Base-by-base conservation (phyloP, 2,113 vertebrate genomes). In the Thymallus thymallus region DNA sequence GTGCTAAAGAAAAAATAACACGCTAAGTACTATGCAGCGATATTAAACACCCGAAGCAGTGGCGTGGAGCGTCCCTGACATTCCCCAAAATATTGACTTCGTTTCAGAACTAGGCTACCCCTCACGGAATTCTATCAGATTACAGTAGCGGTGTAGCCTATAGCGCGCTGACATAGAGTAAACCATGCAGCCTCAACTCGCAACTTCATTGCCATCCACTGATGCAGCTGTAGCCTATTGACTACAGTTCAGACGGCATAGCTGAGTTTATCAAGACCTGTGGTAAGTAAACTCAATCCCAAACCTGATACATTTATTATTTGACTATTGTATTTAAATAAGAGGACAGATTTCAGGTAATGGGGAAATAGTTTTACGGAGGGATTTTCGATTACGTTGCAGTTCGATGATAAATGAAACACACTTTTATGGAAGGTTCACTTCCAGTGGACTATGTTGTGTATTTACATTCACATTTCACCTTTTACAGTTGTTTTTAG, bases 1-100 rank as follows among this genome's bases (percentile, higher is more conserved):
- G 81, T 75, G 79, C 80, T 80, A 76, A 74, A 45, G 67, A 23
- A 68, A 22, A 68, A 41, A 41, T 87, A 86, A 88, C 87, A 76
- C 78, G 76, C 84, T 85, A 88, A 92, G 79, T 87, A 88, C 77
- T 78, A 58, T 71, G 79, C 16, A 65, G 84, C 82, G 82, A 75
- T 84, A 89, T 85, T 72, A 83, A 88, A 88, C 75, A 77, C 80
- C 60, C 18, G 4, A 73, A 74, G 76, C 77, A 75, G 67, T 24
- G 46, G 61, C 60, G 67, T 66, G 65, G 63, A 35, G 68, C 18
- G 65, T 41, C 74, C 77, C 67, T 58, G 71, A 41, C 72, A 32
- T 12, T 45, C 1, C 48, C 51, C 14, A 56, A 30, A 55, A 12
- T 60, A 68, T n/a, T 22, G 68, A 51, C 13, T 20, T 41, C 2